Conservation (phyloP, 2,888 invertebrate genomes). For the Melangyna quadrimaculata region DNA sequence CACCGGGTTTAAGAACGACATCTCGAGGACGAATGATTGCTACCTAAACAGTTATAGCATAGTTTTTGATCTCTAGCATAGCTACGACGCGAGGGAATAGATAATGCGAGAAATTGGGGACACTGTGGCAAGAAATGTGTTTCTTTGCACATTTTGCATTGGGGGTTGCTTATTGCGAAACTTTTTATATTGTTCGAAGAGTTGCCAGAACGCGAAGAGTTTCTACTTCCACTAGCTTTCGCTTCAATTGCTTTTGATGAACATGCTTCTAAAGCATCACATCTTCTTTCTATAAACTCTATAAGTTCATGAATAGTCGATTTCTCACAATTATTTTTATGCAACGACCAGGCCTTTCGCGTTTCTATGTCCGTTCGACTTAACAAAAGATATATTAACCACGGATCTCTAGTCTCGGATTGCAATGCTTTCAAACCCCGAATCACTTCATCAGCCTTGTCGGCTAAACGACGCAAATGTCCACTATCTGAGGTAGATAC, state of each 20-base stretch:
- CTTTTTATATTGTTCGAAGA: neutral
- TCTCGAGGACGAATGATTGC: constrained; percentile 17
- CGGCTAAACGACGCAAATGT: constrained; percentile 7
- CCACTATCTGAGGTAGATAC: neutral
- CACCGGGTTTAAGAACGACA: constrained; percentile 20
- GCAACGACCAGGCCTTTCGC: no score
- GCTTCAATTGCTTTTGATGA: no score
- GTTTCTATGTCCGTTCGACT: no score
- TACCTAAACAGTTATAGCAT: constrained; percentile 14
- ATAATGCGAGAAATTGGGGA: neutral
- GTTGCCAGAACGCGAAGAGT: neutral
- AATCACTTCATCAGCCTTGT: constrained; percentile 9
- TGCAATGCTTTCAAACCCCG: constrained; percentile 5
- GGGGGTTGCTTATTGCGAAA: neutral
- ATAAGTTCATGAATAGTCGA: no score
- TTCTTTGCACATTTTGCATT: neutral
- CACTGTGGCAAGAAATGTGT: neutral
- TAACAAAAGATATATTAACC: no score
- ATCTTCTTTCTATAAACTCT: no score
- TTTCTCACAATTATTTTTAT: no score
- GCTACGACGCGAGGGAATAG: constrained; percentile 5
- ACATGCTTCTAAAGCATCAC: no score
- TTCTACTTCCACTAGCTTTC: neutral
- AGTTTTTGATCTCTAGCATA: constrained; percentile 21
- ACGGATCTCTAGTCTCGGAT: no score